Base-by-base conservation (phyloP, 2,113 vertebrate genomes). In the Pantherophis guttatus region DNA sequence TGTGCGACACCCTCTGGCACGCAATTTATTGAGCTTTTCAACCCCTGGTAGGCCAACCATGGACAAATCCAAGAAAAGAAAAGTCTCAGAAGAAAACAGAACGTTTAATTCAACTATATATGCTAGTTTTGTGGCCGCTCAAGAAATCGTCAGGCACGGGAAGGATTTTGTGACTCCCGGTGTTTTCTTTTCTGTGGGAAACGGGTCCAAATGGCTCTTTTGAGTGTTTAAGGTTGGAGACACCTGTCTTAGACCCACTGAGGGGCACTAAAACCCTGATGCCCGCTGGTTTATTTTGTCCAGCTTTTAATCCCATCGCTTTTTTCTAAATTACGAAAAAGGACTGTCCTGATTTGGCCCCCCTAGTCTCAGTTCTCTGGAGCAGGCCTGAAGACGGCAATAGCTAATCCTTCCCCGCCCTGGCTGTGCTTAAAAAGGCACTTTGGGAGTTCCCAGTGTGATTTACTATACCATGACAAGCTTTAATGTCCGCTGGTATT, bases 391-490 rank as follows among this genome's bases (percentile, higher is more conserved):
- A 7, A 94, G 89, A 58, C 62, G 10, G 90, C 95, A 89, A 23
- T 91, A 15, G 9, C 87, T 21, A 93, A 53, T 92, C 87, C 91
- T 93, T 5, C 91, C 91, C 92, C 89, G 15, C 33, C 94, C 93
- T 95, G 23, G 1, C 91, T 44, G 89, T 94, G 93, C 9, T 93
- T 70, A 93, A 92, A 91, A 96, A 87, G 94, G 88, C 94, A 93
- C 95, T 94, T 75, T 90, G 95, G 96, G 95, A 94, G 95, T 97
- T 96, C 94, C 97, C 26, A 59, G 94, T 93, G 96, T 85, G 95
- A 96, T 96, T 97, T 95, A 93, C 92, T 93, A 95, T 94, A 95
- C 97, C 96, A 94, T 93, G 96, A 97, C 97, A 97, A 96, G 94
- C 91, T 97, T 97, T 97, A 96, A 96, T 90, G 96, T 95, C 96